A percentile compares a stretch with the other conserved stretches of the same genome.
Evolutionary conservation across 2,797 vertebrate genomes (phyloP).

Genomic region (Scleropages formosus): DNA sequence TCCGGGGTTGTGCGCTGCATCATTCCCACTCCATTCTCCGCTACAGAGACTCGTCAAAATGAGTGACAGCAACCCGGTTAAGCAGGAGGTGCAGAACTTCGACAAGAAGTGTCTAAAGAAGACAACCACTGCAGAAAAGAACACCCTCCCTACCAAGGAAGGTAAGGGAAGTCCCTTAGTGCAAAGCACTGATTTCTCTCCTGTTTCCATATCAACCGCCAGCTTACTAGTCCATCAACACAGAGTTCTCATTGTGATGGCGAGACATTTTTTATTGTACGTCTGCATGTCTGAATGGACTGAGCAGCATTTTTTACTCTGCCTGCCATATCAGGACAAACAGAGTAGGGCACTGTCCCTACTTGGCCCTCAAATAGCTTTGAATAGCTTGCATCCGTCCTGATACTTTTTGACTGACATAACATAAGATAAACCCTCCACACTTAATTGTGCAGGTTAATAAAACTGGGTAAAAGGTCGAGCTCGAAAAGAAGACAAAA

Average conservation of each 20-base stretch:
- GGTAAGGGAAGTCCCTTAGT: constrained; percentile 51
- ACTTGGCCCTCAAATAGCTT: not conserved
- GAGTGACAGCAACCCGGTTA: constrained; percentile 51
- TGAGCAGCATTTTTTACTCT: too few relatives aligned
- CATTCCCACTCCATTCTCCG: not conserved
- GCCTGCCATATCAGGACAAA: not conserved
- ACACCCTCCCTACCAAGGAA: constrained; percentile 50
- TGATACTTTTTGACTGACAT: not conserved
- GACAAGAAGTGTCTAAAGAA: constrained; percentile 56
- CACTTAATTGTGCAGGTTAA: too few relatives aligned
- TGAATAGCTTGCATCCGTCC: not conserved
- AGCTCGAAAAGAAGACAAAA: too few relatives aligned
- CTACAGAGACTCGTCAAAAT: constrained; percentile 56
- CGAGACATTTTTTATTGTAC: too few relatives aligned
- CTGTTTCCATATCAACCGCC: too few relatives aligned
- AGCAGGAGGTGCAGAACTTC: constrained; percentile 50
- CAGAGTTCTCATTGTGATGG: too few relatives aligned
- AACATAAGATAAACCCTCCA: not conserved
- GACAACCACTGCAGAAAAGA: constrained; percentile 50
- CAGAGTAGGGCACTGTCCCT: not conserved
- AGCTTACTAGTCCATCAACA: too few relatives aligned
- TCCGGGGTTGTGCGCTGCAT: not conserved
- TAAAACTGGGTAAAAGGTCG: too few relatives aligned
- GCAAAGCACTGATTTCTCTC: not conserved
- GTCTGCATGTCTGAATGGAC: too few relatives aligned